These are phyloP conservation scores for Mungos mungo DNA, from an alignment of 2,113 vertebrate species.

Conservation along the genomic window DNA sequence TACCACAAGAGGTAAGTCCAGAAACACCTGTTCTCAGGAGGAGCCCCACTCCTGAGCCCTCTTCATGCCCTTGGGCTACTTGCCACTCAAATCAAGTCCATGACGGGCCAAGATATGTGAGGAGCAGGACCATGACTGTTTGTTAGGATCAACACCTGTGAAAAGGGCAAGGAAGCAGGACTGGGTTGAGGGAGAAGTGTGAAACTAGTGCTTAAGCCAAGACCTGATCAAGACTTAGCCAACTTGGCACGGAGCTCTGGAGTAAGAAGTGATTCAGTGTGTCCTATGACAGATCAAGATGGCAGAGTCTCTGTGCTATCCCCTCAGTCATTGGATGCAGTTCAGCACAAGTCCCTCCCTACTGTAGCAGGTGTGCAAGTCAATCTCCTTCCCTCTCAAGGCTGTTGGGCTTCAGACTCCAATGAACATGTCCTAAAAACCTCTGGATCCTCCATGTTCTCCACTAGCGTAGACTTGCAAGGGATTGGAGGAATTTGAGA, in stretches of 20 bases:
- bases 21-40: neutral
- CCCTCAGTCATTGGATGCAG: neutral
- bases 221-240: neutral
- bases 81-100: neutral
- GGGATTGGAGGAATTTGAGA: accelerated
- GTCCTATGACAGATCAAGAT: neutral
- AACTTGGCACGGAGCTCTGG: neutral
- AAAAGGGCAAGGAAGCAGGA: neutral
- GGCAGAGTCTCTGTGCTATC: neutral
- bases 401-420: too few relatives aligned
- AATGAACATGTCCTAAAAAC: neutral
- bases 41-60: neutral
- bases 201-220: neutral
- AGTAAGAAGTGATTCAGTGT: neutral
- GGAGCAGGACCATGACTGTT: neutral
- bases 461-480: neutral
- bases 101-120: neutral
- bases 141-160: neutral
- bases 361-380: neutral
- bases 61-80: neutral
- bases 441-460: neutral
- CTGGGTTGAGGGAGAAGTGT: neutral
- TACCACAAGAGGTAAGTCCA: neutral
- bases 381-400: neutral
- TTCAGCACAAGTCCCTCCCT: neutral